Conservation (phyloP, 2,113 vertebrate species). For the Monopterus albus region DNA sequence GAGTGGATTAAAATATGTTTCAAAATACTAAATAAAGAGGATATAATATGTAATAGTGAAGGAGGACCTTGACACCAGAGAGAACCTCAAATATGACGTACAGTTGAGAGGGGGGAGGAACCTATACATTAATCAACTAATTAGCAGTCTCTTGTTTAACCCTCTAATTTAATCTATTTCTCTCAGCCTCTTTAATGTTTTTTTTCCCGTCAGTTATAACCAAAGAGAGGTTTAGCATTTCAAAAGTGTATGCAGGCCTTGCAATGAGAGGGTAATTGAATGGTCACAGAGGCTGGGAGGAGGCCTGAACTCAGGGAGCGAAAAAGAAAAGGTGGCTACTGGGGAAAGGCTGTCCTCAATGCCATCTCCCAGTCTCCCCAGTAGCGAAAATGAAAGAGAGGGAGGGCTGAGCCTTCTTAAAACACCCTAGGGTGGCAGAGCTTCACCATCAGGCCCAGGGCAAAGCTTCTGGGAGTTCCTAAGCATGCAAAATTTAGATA, state of each 20-base stretch:
- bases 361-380: slow-evolving; percentile 75
- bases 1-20: neutral
- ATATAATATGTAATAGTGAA: slow-evolving; percentile 19
- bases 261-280: slow-evolving; percentile 73
- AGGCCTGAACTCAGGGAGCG: slow-evolving; percentile 57
- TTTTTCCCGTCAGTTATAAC: slow-evolving; percentile 71
- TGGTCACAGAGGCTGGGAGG: slow-evolving; percentile 76
- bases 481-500: slow-evolving; percentile 56
- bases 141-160: slow-evolving; percentile 80
- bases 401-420: slow-evolving; percentile 80
- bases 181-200: slow-evolving; percentile 73
- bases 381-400: slow-evolving; percentile 78
- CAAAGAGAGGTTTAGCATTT: slow-evolving; percentile 83
- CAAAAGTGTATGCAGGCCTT: slow-evolving; percentile 81
- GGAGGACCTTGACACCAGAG: slow-evolving; percentile 47
- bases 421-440: slow-evolving; percentile 72
- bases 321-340: slow-evolving; percentile 56
- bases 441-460: slow-evolving; percentile 61
- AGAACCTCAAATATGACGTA: slow-evolving; percentile 42
- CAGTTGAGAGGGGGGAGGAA: slow-evolving; percentile 58
- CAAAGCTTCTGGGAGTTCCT: slow-evolving; percentile 53
- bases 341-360: slow-evolving; percentile 75
- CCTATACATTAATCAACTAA: slow-evolving; percentile 82
- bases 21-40: slow-evolving; percentile 22
- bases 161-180: slow-evolving; percentile 80